Evolutionary conservation across 1,140 invertebrate species (phyloP).

Genomic region (Aporrectodea caliginosa): DNA sequence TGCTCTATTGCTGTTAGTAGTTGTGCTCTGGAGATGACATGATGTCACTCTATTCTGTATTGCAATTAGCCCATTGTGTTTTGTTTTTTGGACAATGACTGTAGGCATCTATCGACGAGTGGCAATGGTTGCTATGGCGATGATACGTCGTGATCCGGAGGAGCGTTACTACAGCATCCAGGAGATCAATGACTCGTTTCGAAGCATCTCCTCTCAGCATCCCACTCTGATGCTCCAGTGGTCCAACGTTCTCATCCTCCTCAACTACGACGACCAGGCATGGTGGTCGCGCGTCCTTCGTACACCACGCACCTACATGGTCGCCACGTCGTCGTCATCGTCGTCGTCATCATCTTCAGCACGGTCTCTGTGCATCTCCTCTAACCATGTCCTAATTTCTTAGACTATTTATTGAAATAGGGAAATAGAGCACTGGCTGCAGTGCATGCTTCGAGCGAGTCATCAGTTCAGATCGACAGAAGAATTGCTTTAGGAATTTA

Average conservation of each 20-base stretch:
- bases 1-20: too few species aligned
- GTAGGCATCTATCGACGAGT: conserved; percentile 63
- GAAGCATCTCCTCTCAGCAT: conserved; percentile 57
- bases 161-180: conserved; percentile 47
- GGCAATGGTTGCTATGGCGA: conserved; percentile 60
- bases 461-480: too few species aligned
- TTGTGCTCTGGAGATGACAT: too few species aligned
- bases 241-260: conserved; percentile 67
- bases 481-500: too few species aligned
- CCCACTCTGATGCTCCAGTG: conserved; percentile 67
- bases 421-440: too few species aligned
- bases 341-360: too few species aligned
- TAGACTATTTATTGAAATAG: too few species aligned
- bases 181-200: conserved; percentile 61
- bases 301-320: conserved; percentile 50
- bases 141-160: conserved; percentile 55
- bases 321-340: conserved; percentile 40
- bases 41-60: too few species aligned
- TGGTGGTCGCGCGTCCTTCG: conserved; percentile 65
- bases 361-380: too few species aligned
- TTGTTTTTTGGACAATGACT: conserved; percentile 29
- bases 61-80: too few species aligned
- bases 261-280: conserved; percentile 63
- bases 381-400: too few species aligned
- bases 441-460: too few species aligned